Evolutionary conservation across 2,797 vertebrate genomes (phyloP).

Genomic region (Argentina silus): DNA sequence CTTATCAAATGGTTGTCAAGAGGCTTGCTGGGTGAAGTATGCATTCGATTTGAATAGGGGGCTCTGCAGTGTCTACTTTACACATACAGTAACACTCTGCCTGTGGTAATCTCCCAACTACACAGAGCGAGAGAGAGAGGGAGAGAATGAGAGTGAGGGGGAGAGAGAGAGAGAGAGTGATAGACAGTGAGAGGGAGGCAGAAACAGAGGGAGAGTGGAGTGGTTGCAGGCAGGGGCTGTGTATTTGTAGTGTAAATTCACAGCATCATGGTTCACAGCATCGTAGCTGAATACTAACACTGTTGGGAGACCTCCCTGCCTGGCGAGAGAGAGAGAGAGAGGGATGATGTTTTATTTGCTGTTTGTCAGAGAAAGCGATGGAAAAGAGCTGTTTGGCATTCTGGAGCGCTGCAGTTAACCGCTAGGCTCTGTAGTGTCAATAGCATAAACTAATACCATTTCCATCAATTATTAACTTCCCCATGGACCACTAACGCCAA

Average conservation of each 20-base stretch:
- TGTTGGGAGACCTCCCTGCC: conserved; percentile 8
- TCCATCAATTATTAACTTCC: conserved; percentile 61
- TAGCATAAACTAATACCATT: conserved; percentile 57
- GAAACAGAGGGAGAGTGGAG: background rate
- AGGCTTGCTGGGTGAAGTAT: too few species aligned
- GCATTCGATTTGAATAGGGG: too few species aligned
- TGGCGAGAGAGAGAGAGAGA: background rate
- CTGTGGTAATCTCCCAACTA: too few species aligned
- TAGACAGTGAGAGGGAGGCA: background rate
- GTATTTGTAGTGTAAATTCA: background rate
- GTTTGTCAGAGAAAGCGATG: conserved; percentile 8
- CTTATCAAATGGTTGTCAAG: too few species aligned
- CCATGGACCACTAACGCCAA: conserved; percentile 42
- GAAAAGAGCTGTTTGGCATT: conserved; percentile 41
- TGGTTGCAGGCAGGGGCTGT: background rate
- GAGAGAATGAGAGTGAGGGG: background rate
- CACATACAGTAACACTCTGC: too few species aligned
- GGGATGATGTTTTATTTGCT: background rate
- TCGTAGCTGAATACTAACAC: too few species aligned
- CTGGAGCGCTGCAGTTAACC: conserved; percentile 39
- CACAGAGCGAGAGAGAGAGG: background rate
- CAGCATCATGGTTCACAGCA: background rate
- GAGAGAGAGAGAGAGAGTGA: conserved; percentile 12
- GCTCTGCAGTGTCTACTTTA: too few species aligned
- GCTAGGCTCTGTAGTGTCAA: conserved; percentile 47